phyloP scores from a whole-genome alignment of 1,140 invertebrate species.

The Cydia strobilella region DNA sequence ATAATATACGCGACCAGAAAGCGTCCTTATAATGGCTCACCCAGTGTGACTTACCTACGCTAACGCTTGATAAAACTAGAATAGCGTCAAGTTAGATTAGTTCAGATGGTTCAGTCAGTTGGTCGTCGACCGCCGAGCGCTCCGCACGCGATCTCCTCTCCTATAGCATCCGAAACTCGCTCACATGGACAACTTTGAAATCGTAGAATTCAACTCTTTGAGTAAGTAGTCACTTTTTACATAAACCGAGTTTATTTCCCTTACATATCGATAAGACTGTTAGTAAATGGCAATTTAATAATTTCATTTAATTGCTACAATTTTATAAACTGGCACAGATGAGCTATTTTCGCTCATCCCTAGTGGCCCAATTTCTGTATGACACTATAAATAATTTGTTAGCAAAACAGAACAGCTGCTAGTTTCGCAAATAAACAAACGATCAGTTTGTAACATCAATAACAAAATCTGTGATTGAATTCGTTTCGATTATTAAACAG shows the following conservation, averaged over 20 bases:
- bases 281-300: not conserved
- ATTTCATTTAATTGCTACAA: not conserved
- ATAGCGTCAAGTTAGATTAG: not conserved
- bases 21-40: not conserved
- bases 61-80: not conserved
- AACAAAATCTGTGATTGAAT: not conserved
- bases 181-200: constrained; percentile 63
- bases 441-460: not conserved
- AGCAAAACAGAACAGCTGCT: constrained; percentile 8
- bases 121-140: constrained; percentile 56
- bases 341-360: constrained; percentile 19
- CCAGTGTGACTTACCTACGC: not conserved
- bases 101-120: constrained; percentile 48
- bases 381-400: constrained; percentile 25
- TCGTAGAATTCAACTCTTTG: constrained; percentile 63
- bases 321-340: constrained; percentile 14
- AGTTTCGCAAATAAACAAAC: constrained; percentile 20
- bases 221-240: constrained; percentile 55
- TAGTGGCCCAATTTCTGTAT: constrained; percentile 16
- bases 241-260: not conserved
- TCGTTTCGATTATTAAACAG: too few relatives aligned
- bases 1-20: not conserved
- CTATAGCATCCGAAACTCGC: constrained; percentile 24
- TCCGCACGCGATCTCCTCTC: constrained; percentile 41
- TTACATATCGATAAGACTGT: not conserved